These are phyloP conservation scores for Columba janthina DNA, from an alignment of 2,113 vertebrate genomes.

Conservation along the genomic window DNA sequence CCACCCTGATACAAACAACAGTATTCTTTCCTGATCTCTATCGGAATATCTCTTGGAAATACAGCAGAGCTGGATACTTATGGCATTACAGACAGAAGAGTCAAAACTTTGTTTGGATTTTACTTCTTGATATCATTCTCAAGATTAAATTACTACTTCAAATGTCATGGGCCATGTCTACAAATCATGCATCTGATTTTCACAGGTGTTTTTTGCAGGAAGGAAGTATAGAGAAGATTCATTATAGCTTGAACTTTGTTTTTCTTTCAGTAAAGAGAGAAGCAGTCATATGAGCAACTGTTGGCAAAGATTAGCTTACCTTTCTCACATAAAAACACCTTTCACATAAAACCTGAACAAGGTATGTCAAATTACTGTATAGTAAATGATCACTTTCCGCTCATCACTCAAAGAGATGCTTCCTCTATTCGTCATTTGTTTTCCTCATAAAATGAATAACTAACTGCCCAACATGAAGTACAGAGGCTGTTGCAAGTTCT, in stretches of 20 bases:
- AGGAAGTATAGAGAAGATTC: neutral
- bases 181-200: neutral
- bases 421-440: neutral
- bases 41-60: neutral
- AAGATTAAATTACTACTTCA: neutral
- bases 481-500: neutral
- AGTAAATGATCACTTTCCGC: neutral
- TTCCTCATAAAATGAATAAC: neutral
- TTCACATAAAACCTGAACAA: neutral
- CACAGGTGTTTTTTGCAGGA: neutral
- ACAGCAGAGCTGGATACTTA: neutral
- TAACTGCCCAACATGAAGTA: neutral
- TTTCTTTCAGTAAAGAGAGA: neutral
- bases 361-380: neutral
- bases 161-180: neutral
- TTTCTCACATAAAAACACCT: neutral
- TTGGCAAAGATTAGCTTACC: neutral
- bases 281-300: neutral
- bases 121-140: neutral
- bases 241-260: neutral
- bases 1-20: neutral
- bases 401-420: neutral
- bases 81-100: neutral
- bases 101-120: neutral
- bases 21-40: neutral